Conservation (phyloP, 2,797 vertebrate species). For the Monodelphis domestica region DNA sequence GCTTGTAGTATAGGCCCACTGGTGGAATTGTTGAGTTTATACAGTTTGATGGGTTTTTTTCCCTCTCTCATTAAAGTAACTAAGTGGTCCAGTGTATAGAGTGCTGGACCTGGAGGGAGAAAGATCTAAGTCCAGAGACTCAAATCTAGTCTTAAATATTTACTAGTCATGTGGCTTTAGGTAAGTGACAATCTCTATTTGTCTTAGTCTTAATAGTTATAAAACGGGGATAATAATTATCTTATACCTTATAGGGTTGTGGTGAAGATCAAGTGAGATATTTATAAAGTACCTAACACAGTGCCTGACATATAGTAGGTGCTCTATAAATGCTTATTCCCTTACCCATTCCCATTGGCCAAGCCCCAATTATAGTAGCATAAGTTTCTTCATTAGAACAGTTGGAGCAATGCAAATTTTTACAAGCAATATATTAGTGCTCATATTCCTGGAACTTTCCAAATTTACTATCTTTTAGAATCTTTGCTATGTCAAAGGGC, state of each 20-base stretch:
- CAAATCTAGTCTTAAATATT: background rate
- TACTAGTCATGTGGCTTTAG: background rate
- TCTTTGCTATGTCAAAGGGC: background rate
- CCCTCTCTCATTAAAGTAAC: background rate
- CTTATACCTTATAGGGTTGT: background rate
- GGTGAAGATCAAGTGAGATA: background rate
- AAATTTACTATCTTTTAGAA: background rate
- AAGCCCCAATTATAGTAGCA: background rate
- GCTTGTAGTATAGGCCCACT: background rate
- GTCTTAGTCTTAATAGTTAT: background rate
- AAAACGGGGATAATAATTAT: background rate
- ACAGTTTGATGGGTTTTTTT: background rate
- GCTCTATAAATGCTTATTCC: background rate
- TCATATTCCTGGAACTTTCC: background rate
- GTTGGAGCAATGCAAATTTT: background rate
- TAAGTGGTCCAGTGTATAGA: background rate
- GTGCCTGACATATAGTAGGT: background rate
- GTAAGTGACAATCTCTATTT: background rate
- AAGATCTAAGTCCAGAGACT: background rate
- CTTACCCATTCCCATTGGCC: background rate
- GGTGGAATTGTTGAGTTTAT: background rate
- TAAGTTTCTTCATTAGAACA: background rate
- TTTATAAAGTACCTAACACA: background rate
- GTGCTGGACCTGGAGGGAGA: background rate
- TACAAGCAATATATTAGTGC: background rate